Evolutionary conservation across 2,888 invertebrate species (phyloP), one percentile per base, ranked within the genome.

Genomic region (Agonopterix arenella): DNA sequence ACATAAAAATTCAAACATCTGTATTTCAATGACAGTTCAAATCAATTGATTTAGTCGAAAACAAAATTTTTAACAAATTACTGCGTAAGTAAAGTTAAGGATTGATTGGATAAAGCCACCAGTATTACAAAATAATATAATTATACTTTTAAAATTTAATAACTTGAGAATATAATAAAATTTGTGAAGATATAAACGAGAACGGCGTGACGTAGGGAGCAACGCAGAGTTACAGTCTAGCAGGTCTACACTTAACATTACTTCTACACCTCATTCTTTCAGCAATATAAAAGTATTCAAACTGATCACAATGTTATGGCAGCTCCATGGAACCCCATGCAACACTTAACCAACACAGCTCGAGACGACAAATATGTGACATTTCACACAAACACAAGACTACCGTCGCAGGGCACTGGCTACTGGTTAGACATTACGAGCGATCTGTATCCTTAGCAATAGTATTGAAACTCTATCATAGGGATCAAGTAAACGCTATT

Each of bases 251-350:
- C 85, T 86, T 88, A 85, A 79, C 74, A 80, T 76, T 83, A 84
- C 72, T 68, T 75, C 73, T 80, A 79, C 76, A 75, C 69, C 78
- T 76, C 77, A 80, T 73, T 76, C 82, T 76, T 73, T 79, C 82
- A 79, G 84, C 83, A 84, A 80, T 86, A 86, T 86, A 89, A 88
- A 89, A 88, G 85, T 89, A 88, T 84, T 88, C 81, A 89, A 88
- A 86, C 84, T 76, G 84, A 88, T 89, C 89, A 88, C 86, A 89
- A 77, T 76, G 74, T 80, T 43, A 86, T 88, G 86, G 88, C 89
- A 83, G 85, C 66, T 77, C 86, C 81, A 80, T 80, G 80, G 84
- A 84, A 84, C 84, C 65, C 84, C 85, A 83, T 79, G 84, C 84
- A 82, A 83, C 83, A 78, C 81, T 80, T 74, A 76, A 75, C 80